Conservation (phyloP, 2,888 invertebrate genomes). For the Brenthis hecate region DNA sequence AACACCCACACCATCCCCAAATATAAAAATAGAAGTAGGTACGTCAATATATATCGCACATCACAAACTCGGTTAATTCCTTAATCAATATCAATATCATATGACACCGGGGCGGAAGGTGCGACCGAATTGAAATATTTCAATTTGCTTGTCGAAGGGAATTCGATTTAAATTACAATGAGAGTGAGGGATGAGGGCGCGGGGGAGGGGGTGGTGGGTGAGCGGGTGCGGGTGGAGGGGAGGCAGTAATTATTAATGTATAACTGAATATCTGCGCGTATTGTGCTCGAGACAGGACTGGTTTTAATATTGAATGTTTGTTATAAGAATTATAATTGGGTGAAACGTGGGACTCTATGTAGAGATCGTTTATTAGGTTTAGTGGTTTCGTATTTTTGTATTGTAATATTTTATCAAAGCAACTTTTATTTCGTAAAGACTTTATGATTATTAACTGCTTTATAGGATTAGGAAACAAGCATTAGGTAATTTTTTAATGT, state of each 20-base stretch:
- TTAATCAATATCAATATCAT: constrained; percentile 58
- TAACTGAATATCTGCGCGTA: constrained; percentile 64
- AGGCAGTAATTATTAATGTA: constrained; percentile 71
- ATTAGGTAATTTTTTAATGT: too few relatives aligned
- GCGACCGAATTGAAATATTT: constrained; percentile 78
- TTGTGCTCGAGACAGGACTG: constrained; percentile 38
- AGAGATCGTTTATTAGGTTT: neutral
- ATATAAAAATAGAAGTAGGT: neutral
- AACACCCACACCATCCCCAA: neutral
- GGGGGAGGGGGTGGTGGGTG: constrained; percentile 33
- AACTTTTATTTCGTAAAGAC: neutral
- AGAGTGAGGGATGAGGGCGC: constrained; percentile 47
- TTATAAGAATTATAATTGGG: constrained; percentile 34
- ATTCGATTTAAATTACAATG: constrained; percentile 81
- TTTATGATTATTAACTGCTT: too few relatives aligned
- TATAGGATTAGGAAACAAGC: too few relatives aligned
- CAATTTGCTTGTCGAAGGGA: constrained; percentile 78
- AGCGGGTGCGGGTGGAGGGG: constrained; percentile 34
- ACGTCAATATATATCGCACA: neutral
- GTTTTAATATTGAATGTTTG: constrained; percentile 29
- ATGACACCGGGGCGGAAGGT: constrained; percentile 59
- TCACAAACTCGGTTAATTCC: constrained; percentile 51
- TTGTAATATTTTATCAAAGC: neutral
- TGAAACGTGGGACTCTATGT: constrained; percentile 10
- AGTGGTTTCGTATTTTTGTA: neutral